Base-by-base conservation (phyloP, 2,113 vertebrate genomes). In the Xiphophorus couchianus region DNA sequence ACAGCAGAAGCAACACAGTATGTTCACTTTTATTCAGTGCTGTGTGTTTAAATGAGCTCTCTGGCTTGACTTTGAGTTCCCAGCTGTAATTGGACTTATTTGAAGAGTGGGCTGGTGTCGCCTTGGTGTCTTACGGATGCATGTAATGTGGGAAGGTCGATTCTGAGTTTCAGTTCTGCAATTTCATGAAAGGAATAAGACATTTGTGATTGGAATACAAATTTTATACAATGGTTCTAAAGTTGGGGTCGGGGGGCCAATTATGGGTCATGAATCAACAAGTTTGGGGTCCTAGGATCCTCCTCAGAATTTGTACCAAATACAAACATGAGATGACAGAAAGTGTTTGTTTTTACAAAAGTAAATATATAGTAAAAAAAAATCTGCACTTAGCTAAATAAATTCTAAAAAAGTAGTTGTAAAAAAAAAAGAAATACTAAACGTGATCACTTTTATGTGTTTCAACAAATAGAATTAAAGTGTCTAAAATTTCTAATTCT, bases 51-150 rank as follows among this genome's bases (percentile, higher is more conserved):
- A n/a, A 58, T 58, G 51, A 58, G 51, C 51, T 58, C 22, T 54
- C 7, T 58, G 51, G 51, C 51, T 58, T 66, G 74, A 79, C 76
- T 73, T 82, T 62, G 37, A 74, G 66, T 73, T 33, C 3, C 73
- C 29, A 62, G 12, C 28, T 11, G 54, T 70, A 70, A 81, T 73
- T 81, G 69, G 66, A 75, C 51, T 25, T 58, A 22, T 58, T 58
- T n/a, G 9, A 58, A 84, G 29, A 69, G 75, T 62, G 8, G 17
- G 31, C 19, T 8, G 7, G 13, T 63, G 62, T 77, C 1, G 13
- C 62, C 71, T 66, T 15, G 8, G 4, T 48, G 17, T 73, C 65
- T 5, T 62, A 30, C 17, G 62, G 58, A 25, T 1, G 2, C 13
- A 0, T 3, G 13, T 3, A 3, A 11, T 62, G 29, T 42, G 25